Conservation (phyloP, 2,113 vertebrate species). For the Pica pica region DNA sequence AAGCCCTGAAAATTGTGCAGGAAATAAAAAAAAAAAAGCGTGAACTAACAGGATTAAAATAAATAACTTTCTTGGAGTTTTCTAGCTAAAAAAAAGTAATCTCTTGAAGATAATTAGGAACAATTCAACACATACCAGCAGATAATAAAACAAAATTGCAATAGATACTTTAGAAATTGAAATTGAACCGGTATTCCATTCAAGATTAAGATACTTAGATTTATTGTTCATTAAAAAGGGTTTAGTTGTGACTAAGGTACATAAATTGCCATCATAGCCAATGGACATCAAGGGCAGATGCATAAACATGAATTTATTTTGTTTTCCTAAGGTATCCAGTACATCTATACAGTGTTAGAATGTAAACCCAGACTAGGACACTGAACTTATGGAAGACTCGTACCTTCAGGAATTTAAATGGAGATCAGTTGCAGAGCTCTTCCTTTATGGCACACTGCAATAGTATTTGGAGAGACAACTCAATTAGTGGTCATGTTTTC, state of each 20-base stretch:
- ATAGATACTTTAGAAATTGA: background rate
- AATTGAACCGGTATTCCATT: background rate
- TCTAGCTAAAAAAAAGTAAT: background rate
- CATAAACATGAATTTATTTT: background rate
- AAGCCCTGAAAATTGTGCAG: background rate
- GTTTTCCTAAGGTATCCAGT: background rate
- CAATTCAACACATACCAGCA: background rate
- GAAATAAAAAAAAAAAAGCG: background rate
- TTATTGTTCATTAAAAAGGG: background rate
- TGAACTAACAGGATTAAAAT: background rate
- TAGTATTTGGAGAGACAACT: background rate
- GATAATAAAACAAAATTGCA: background rate
- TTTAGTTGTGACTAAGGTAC: background rate
- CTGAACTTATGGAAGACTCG: background rate
- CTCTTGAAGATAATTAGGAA: background rate
- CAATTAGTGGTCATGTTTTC: background rate
- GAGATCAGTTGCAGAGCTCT: background rate
- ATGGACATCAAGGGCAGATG: background rate
- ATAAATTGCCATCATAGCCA: background rate
- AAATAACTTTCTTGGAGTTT: background rate
- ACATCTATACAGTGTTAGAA: background rate
- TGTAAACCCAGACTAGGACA: background rate
- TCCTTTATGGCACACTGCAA: fast-evolving
- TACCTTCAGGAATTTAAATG: background rate
- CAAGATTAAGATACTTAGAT: background rate